Base-by-base conservation (phyloP, 2,888 invertebrate genomes). In the Chaetogeoica ovagalla region DNA sequence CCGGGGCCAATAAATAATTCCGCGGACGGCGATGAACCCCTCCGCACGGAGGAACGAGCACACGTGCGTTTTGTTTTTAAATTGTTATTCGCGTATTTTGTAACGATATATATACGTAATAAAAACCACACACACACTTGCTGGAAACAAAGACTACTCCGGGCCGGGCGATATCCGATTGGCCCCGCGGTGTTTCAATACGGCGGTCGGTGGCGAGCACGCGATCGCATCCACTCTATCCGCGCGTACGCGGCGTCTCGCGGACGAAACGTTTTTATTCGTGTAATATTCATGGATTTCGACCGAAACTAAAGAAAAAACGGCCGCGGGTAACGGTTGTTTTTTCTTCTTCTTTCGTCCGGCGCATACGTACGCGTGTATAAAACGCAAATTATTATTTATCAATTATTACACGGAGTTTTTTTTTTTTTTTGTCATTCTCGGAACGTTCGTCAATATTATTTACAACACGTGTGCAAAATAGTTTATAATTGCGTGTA, bases 1-100 rank as follows among this genome's bases (percentile, higher is more conserved):
- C 77, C 55, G 63, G 65, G 55, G 15, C 70, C 37, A 48, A 70
- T 79, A 71, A 71, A 79, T 79, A 71, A 79, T 79, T 79, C 55
- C 70, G n/a, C 55, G 30, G 30, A 30, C 52, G 55, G 59, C 55
- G 79, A 79, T 57, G 79, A 65, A 43, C 43, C 43, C 8, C 0
- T 43, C 9, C 43, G n/a, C n/a, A n/a, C n/a, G n/a, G n/a, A n/a
- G n/a, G n/a, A n/a, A n/a, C n/a, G n/a, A 43, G 0, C 43, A 43
- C 43, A 30, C 4, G 30, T 30, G 55, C 23, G 52, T 66, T 39
- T 39, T 71, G 70, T 79, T 79, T 79, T 79, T 71, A 71, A 60
- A 77, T 69, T 30, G 17, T 60, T 77, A 62, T 70, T 4, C 30
- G 30, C 1, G 30, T 30, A 30, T 30, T 4, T 30, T 63, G 6